Percentiles rank a stretch among this genome's conserved stretches.
These are phyloP conservation scores for Ctenoplectra terminalis DNA, from an alignment of 1,140 invertebrate genomes.

Conservation along the genomic window DNA sequence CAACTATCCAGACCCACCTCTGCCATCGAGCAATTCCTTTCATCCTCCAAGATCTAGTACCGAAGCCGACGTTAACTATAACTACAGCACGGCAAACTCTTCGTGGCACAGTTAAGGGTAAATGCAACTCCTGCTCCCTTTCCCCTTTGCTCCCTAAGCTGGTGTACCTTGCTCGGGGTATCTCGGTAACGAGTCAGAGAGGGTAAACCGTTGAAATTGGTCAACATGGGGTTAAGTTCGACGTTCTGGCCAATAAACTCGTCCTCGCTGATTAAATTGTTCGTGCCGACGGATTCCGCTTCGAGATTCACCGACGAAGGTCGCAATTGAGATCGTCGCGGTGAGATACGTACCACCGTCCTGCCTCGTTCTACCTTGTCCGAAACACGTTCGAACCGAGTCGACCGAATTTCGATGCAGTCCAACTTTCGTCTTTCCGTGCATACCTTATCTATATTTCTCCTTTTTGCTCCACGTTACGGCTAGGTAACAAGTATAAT, in stretches of 20 bases:
- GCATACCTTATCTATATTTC: neutral
- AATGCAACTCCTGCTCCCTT: slow-evolving; percentile 30
- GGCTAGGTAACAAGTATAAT: no score
- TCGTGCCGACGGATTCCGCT: slow-evolving; percentile 40
- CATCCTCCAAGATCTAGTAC: neutral
- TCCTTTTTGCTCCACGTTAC: neutral
- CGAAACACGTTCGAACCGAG: neutral
- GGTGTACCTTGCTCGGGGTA: slow-evolving; percentile 42
- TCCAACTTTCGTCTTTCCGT: neutral
- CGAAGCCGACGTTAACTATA: slow-evolving; percentile 31
- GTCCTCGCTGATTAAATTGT: slow-evolving; percentile 64
- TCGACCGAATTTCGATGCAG: neutral
- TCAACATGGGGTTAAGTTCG: slow-evolving; percentile 69
- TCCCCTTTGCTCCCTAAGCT: slow-evolving; percentile 18
- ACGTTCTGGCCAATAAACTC: slow-evolving; percentile 61
- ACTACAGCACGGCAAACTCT: slow-evolving; percentile 55
- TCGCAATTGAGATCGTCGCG: slow-evolving; percentile 47
- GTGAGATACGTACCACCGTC: slow-evolving; percentile 7
- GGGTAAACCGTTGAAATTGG: slow-evolving; percentile 67
- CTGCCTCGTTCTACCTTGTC: neutral
- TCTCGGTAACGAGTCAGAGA: slow-evolving; percentile 58
- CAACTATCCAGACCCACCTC: slow-evolving; percentile 29
- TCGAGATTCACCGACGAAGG: slow-evolving; percentile 43
- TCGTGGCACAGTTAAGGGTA: slow-evolving; percentile 59
- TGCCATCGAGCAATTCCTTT: slow-evolving; percentile 6